Conservation (phyloP, 1,140 invertebrate species). For the Heliconius nattereri region DNA sequence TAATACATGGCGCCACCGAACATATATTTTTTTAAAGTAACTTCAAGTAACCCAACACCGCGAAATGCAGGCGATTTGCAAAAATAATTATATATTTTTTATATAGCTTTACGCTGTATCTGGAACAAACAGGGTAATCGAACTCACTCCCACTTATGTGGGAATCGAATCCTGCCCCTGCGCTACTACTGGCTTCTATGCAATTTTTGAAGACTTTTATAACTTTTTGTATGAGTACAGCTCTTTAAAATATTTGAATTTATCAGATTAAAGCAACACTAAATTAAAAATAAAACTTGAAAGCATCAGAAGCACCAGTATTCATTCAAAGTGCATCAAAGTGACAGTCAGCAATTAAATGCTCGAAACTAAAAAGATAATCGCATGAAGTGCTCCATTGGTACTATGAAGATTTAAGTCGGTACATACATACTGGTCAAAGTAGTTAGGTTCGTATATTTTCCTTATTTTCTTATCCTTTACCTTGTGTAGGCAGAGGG, state of each 20-base stretch:
- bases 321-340: constrained; percentile 3
- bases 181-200: too few species aligned
- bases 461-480: background rate
- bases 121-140: too few species aligned
- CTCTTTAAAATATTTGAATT: background rate
- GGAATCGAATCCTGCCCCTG: too few species aligned
- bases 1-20: too few species aligned
- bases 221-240: background rate
- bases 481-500: background rate
- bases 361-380: constrained; percentile 8
- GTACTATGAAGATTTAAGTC: background rate
- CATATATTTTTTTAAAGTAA: too few species aligned
- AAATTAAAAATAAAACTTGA: constrained; percentile 5
- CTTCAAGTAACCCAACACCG: too few species aligned
- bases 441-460: background rate
- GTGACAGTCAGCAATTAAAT: constrained; percentile 12
- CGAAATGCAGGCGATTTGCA: background rate
- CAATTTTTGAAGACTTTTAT: background rate
- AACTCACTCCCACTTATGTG: too few species aligned
- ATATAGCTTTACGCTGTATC: too few species aligned
- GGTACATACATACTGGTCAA: background rate
- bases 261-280: constrained; percentile 6
- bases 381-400: constrained; percentile 2
- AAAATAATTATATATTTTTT: background rate
- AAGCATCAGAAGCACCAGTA: background rate